phyloP scores from a whole-genome alignment of 2,888 invertebrate species.

The Bhutanitis thaidina region DNA sequence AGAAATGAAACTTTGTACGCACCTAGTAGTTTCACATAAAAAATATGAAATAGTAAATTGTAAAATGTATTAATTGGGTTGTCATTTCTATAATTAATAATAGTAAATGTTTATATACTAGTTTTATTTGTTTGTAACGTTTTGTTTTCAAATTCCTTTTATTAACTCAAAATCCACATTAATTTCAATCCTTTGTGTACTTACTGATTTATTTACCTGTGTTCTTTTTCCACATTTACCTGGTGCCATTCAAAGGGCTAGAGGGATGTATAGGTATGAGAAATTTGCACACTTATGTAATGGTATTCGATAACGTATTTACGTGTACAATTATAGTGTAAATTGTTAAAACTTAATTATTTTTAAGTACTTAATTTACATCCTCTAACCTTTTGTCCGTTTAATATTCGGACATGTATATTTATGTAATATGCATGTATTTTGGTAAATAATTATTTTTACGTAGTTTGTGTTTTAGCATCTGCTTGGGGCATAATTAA shows the following conservation, averaged over 20 bases:
- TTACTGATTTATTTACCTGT: slow-evolving; percentile 25
- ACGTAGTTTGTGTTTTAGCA: too few relatives aligned
- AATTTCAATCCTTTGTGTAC: slow-evolving; percentile 2
- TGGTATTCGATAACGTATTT: slow-evolving; percentile 22
- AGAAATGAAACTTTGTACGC: too few relatives aligned
- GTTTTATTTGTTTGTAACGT: not conserved
- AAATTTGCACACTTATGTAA: slow-evolving; percentile 24
- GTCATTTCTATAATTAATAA: too few relatives aligned
- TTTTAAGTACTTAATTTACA: slow-evolving; percentile 38
- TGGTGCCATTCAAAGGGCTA: slow-evolving; percentile 67
- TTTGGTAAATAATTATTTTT: not conserved
- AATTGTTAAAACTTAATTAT: slow-evolving; percentile 19
- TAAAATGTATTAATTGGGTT: too few relatives aligned
- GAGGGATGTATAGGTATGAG: slow-evolving; percentile 70
- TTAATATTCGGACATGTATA: slow-evolving; percentile 27
- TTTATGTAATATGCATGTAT: not conserved
- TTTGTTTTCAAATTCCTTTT: not conserved
- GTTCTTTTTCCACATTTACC: slow-evolving; percentile 49
- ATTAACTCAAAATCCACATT: not conserved
- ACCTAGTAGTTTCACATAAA: too few relatives aligned
- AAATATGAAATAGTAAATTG: too few relatives aligned
- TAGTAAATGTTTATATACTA: too few relatives aligned
- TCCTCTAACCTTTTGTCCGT: slow-evolving; percentile 68
- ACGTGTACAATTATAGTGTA: slow-evolving; percentile 10
- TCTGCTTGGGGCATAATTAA: too few relatives aligned